These are phyloP conservation scores for Uromys caudimaculatus DNA, from an alignment of 2,797 vertebrate genomes.

Conservation along the genomic window DNA sequence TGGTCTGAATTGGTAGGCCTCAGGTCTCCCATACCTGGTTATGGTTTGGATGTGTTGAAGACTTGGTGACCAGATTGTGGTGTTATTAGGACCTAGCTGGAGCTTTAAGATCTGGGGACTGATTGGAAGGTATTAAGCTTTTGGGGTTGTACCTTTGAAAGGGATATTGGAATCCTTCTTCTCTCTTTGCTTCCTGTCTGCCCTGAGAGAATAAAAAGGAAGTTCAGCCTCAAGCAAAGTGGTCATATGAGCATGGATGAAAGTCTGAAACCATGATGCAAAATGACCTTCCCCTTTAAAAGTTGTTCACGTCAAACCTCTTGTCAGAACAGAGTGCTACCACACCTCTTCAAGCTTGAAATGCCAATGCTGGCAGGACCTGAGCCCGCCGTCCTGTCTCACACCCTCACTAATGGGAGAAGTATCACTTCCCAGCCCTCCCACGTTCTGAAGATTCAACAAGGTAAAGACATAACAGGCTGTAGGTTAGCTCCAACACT, in stretches of 20 bases:
- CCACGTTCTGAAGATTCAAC: neutral
- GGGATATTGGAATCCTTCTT: neutral
- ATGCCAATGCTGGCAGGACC: neutral
- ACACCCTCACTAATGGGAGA: neutral
- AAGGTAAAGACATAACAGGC: neutral
- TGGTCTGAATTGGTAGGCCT: neutral
- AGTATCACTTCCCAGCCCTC: neutral
- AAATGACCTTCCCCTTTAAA: neutral
- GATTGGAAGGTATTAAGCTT: neutral
- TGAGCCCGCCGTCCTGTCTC: neutral
- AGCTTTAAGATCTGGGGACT: neutral
- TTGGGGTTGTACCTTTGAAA: neutral
- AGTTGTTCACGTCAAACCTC: neutral
- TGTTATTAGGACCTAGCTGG: neutral
- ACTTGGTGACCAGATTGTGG: neutral
- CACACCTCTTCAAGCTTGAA: conserved; percentile 1
- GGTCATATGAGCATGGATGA: neutral
- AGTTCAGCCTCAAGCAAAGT: neutral
- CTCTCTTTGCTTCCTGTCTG: neutral
- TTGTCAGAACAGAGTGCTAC: neutral
- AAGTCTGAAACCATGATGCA: neutral
- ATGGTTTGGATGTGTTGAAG: neutral
- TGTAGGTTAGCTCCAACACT: neutral
- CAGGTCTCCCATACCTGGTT: neutral
- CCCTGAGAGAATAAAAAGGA: neutral